Base-by-base conservation (phyloP, 1,140 invertebrate species). In the Zaprionus africanus region DNA sequence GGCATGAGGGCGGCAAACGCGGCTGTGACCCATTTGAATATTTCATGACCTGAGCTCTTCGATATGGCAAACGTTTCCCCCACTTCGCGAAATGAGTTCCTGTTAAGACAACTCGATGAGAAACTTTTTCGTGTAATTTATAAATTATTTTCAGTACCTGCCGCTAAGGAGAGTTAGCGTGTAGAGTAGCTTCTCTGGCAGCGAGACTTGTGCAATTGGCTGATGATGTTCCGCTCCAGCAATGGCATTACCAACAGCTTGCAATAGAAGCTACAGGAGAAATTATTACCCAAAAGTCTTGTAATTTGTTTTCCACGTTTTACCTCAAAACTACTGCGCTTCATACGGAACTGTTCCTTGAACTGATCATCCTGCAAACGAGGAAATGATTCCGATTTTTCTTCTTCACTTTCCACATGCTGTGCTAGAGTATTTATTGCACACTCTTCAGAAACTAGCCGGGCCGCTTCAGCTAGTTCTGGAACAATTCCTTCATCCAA, bases 1-100 rank as follows among this genome's bases (percentile, higher is more conserved):
- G 78, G 65, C 65, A 78, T 0, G 0, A 80, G 43, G 0, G 65
- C 61, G 4, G 70, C 49, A 66, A 75, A 70, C 1, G 57, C 70
- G 4, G 65, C 38, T 0, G 64, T 78, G 6, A 80, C 56, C 75
- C 78, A 80, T 19, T 74, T 74, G 7, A 78, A 80, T 12, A 78
- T 80, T 43, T 80, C 78, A 43, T 74, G 56, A 1, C 78, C 78
- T 0, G 78, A 80, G 12, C 70, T 78, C n/a, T 74, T 78, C 5
- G 76, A 58, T 66, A 80, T 78, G 38, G 56, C 70, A 59, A 78
- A 80, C 1, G n/a, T 65, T 2, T 75, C 64, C 3, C 78, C 76
- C 2, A 78, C 78, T 31, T 74, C 75, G 9, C 78, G 75, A 46
- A 78, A 80, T 5, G 70, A 75, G n/a, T 51, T 58, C 12, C 72